phyloP scores from a whole-genome alignment of 2,113 vertebrate species.

The Atherinomorus stipes region DNA sequence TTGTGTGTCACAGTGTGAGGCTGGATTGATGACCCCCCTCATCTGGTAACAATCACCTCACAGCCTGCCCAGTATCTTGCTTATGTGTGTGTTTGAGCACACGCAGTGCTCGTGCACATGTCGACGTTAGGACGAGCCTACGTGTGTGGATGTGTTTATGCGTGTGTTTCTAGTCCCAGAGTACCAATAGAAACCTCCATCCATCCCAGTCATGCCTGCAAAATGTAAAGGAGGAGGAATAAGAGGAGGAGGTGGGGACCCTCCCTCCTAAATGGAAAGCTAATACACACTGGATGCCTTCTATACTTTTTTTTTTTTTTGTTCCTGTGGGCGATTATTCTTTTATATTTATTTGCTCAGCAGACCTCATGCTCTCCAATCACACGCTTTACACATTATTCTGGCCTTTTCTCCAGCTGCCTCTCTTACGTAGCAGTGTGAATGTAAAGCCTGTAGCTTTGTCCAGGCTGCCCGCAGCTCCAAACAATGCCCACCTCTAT shows the following conservation, averaged over 20 bases:
- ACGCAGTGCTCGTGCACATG: conserved; percentile 17
- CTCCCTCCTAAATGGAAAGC: conserved; percentile 59
- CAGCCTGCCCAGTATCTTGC: conserved; percentile 61
- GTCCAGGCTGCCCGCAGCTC: conserved; percentile 28
- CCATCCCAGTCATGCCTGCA: conserved; percentile 62
- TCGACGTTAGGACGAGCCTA: conserved; percentile 36
- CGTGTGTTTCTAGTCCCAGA: conserved; percentile 55
- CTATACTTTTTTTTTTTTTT: conserved; percentile 16
- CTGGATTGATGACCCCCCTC: conserved; percentile 59
- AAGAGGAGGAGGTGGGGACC: not conserved
- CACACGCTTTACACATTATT: conserved; percentile 57
- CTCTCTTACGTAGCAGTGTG: conserved; percentile 28
- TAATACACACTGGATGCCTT: conserved; percentile 50
- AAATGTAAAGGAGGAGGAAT: conserved; percentile 62
- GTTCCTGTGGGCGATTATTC: conserved; percentile 50
- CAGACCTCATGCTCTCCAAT: conserved; percentile 62
- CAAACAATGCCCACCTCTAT: conserved; percentile 48
- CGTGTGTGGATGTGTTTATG: conserved; percentile 34
- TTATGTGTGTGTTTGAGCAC: conserved; percentile 31
- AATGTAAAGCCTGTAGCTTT: conserved; percentile 34
- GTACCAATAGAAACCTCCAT: conserved; percentile 69
- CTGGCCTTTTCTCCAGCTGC: conserved; percentile 45
- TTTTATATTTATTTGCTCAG: conserved; percentile 66
- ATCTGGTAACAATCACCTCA: conserved; percentile 80
- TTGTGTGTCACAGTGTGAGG: conserved; percentile 64